Evolutionary conservation across 2,113 vertebrate genomes (phyloP).

Genomic region (Hydrochoerus hydrochaeris): DNA sequence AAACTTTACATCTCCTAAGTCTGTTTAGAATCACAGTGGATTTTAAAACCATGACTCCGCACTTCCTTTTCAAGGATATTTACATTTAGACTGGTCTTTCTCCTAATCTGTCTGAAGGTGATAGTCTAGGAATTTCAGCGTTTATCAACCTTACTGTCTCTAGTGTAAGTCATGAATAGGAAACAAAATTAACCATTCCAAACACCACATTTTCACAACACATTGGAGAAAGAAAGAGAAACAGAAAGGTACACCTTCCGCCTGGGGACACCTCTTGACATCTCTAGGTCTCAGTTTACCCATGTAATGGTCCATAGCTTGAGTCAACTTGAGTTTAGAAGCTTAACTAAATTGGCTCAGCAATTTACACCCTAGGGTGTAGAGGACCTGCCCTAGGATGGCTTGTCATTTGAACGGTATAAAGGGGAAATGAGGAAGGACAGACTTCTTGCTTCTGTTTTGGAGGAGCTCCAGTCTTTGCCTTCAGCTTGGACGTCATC

Average conservation of each 20-base stretch:
- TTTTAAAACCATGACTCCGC: not conserved
- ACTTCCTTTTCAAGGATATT: not conserved
- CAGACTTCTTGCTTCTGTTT: not conserved
- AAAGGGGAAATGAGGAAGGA: not conserved
- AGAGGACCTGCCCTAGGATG: not conserved
- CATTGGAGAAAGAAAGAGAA: not conserved
- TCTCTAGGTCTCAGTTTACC: not conserved
- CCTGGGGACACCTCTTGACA: not conserved
- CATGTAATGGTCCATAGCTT: not conserved
- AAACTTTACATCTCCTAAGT: conserved; percentile 39
- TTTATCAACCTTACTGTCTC: not conserved
- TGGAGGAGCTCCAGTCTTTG: not conserved
- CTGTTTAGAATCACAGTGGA: conserved; percentile 46
- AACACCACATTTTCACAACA: conserved; percentile 1
- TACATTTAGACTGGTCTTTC: not conserved
- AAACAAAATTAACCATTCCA: not conserved
- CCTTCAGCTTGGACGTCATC: not conserved
- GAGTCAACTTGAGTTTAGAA: not conserved
- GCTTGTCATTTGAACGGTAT: not conserved
- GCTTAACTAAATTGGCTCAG: not conserved
- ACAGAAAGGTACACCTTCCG: not conserved
- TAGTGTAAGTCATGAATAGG: not conserved
- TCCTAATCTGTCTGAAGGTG: not conserved
- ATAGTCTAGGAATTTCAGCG: not conserved
- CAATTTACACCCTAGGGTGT: not conserved